Base-by-base conservation (phyloP, 2,113 vertebrate genomes). In the Labeo catla region DNA sequence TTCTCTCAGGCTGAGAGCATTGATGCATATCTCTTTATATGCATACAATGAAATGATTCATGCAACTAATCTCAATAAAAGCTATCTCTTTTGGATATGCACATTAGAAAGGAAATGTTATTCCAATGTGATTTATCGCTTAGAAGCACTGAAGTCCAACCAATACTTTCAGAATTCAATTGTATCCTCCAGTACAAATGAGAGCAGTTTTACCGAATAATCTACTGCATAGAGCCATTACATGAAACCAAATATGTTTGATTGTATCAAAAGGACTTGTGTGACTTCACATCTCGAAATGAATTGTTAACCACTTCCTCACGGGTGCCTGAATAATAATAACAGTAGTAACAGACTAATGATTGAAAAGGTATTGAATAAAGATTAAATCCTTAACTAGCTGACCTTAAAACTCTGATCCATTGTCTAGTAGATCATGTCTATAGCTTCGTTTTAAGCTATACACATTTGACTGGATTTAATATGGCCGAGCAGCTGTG, bases 211-310 rank as follows among this genome's bases (percentile, higher is more conserved):
- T 21, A 59, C 57, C 57, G 21, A n/a, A 59, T 59, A 59, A 59
- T 72, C 39, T 72, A 45, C 39, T 72, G 39, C 4, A 36, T 43
- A n/a, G 19, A 61, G 2, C 76, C 43, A 19, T 79, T 54, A 36
- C 15, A 36, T 15, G 4, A 36, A 66, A 66, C 34, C 72, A 83
- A 79, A 88, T 78, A 54, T 65, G 66, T 39, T 57, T 86, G 77
- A 87, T 43, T 77, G 84, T 15, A 76, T 80, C 65, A 66, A 28
- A 21, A 8, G 88, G 89, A 94, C 92, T 93, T 92, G 65, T 68
- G 65, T 0, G 8, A 43, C 39, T n/a, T 78, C 15, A 39, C 15
- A 5, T 61, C 54, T 80, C n/a, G 45, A 45, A 80, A 28, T 65
- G 4, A 81, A 74, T 74, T 45, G 19, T 61, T 16, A 81, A 65